Evolutionary conservation across 2,888 invertebrate genomes (phyloP).

Genomic region (Drosophila niveifrons): DNA sequence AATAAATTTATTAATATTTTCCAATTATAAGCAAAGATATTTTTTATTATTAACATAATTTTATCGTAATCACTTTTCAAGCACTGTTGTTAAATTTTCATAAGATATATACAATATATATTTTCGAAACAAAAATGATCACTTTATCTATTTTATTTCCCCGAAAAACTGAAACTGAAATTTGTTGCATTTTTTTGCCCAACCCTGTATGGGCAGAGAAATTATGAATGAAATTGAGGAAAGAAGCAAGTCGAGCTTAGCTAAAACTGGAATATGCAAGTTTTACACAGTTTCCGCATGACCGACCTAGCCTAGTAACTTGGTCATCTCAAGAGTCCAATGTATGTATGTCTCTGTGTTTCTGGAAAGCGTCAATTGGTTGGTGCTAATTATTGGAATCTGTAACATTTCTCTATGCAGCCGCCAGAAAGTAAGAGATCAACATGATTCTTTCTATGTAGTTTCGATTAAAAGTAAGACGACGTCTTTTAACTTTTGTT

Average conservation of each 20-base stretch:
- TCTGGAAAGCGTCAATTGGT: conserved; percentile 46
- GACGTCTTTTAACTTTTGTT: conserved; percentile 1
- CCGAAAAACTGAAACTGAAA: too few relatives aligned
- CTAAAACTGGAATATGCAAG: conserved; percentile 72
- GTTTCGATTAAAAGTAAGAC: conserved; percentile 12
- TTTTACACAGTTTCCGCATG: conserved; percentile 61
- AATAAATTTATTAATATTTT: too few relatives aligned
- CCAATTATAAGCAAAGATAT: too few relatives aligned
- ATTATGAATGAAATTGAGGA: conserved; percentile 39
- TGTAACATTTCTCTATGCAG: conserved; percentile 61
- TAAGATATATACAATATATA: too few relatives aligned
- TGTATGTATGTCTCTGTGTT: background rate
- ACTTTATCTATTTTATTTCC: background rate
- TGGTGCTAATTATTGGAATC: conserved; percentile 74
- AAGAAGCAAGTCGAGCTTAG: conserved; percentile 10
- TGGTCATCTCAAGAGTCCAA: conserved; percentile 1
- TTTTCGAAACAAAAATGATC: too few relatives aligned
- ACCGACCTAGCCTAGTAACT: conserved; percentile 40
- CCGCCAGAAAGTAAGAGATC: conserved; percentile 13
- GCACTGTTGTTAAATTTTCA: too few relatives aligned
- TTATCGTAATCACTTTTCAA: too few relatives aligned
- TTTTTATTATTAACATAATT: too few relatives aligned
- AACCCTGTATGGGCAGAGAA: background rate
- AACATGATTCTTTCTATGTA: conserved; percentile 5
- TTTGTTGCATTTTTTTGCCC: too few relatives aligned